Percentiles rank a stretch among this genome's conserved stretches.
phyloP scores from a whole-genome alignment of 2,113 vertebrate species.

The Strix uralensis region DNA sequence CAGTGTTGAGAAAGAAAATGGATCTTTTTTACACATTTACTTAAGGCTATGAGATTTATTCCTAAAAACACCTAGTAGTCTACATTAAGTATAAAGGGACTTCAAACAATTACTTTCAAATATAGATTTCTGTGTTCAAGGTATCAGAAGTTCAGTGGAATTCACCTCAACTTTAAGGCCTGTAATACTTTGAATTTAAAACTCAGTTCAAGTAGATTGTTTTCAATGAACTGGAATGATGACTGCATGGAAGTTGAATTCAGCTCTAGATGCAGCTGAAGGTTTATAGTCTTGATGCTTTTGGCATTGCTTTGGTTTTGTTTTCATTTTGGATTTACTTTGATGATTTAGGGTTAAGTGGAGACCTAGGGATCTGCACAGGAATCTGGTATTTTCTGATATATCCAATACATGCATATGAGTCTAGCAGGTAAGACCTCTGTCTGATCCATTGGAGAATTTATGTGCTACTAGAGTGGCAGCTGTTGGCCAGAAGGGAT shows the following conservation, averaged over 20 bases:
- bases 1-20: accelerated
- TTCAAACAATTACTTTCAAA: neutral
- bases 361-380: neutral
- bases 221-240: neutral
- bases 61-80: neutral
- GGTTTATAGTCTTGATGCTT: neutral
- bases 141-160: neutral
- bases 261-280: neutral
- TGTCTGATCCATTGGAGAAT: neutral
- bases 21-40: neutral
- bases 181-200: neutral
- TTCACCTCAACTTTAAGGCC: neutral
- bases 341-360: neutral
- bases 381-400: neutral
- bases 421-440: neutral
- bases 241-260: neutral
- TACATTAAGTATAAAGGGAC: neutral
- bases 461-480: neutral
- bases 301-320: neutral
- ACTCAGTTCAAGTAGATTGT: neutral
- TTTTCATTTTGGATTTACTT: neutral
- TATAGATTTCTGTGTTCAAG: neutral
- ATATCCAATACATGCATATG: neutral
- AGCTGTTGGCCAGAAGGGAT: neutral
- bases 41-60: neutral